Conservation (phyloP, 2,888 invertebrate genomes). For the Lepidocyrtoides sp. region DNA sequence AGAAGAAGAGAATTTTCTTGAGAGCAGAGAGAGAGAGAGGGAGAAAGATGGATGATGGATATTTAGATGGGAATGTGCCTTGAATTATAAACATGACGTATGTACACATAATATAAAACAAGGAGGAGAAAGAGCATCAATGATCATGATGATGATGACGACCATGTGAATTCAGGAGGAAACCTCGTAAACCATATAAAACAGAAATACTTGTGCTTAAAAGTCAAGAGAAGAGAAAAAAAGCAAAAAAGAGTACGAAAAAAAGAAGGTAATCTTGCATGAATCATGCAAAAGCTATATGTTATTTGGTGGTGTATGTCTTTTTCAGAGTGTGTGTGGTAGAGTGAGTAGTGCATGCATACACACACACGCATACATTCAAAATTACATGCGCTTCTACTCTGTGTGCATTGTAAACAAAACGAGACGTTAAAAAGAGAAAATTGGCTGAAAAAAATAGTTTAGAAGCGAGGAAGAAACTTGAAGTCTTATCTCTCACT, state of each 20-base stretch:
- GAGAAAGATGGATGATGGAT: conserved; percentile 80
- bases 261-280: conserved; percentile 59
- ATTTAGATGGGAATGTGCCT: conserved; percentile 78
- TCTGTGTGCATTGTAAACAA: conserved; percentile 31
- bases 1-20: conserved; percentile 44
- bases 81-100: conserved; percentile 74
- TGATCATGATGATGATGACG: conserved; percentile 44
- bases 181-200: conserved; percentile 61
- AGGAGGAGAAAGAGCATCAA: conserved; percentile 10
- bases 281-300: conserved; percentile 57
- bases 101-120: background rate
- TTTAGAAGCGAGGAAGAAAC: background rate
- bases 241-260: background rate
- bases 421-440: conserved; percentile 11
- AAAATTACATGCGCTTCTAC: background rate
- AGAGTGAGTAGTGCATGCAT: background rate
- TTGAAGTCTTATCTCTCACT: background rate
- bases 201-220: conserved; percentile 42
- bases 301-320: conserved; percentile 28
- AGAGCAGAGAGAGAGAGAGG: background rate
- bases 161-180: conserved; percentile 51
- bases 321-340: conserved; percentile 13
- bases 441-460: conserved; percentile 42
- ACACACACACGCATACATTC: background rate
- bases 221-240: conserved; percentile 46